Base-by-base conservation (phyloP, 2,888 invertebrate genomes). In the Isotomurus palustris region DNA sequence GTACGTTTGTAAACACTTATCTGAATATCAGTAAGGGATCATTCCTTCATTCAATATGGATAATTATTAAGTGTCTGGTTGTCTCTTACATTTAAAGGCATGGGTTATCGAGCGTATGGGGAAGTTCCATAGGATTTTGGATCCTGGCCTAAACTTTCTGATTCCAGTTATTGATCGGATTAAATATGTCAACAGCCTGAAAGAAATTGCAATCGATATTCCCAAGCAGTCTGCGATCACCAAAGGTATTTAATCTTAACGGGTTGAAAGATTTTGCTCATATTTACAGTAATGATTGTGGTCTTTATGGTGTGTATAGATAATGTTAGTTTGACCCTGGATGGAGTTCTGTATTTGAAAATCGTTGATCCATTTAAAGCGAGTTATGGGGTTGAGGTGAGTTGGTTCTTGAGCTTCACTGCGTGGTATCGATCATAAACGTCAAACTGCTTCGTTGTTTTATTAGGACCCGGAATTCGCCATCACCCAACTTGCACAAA, bases 51-150 rank as follows among this genome's bases (percentile, higher is more conserved):
- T 10, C 14, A 8, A 5, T 40, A n/a, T 40, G 17, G 19, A 40
- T 40, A 40, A 8, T 19, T 14, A 17, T 40, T 17, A 40, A 8
- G 19, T n/a, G 6, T 40, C 10, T n/a, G 19, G 6, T 17, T 6
- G 40, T 8, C 17, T 40, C 19, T 40, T 17, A 14, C 19, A 6
- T 53, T 19, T 66, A 57, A 79, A 90, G 90, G 93, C 94, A 53
- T 95, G 95, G 95, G 82, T 99, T 60, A 89, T 97, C 0, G 99
- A 99, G 76, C 81, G 97, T 69, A 97, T 99, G 95, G 99, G 99
- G 47, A 93, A 90, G 78, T 99, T 92, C 77, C 84, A 90, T 75
- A 82, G 89, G 74, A 89, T 94, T 70, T 78, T 99, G 54, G 89
- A 95, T 54, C 97, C 99, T 12, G 99, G 99, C 1, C 77, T 99